Percentiles rank a stretch among this genome's conserved stretches.
Conservation (phyloP, 92 coral and sea anemone species). For the Metridium senile region DNA sequence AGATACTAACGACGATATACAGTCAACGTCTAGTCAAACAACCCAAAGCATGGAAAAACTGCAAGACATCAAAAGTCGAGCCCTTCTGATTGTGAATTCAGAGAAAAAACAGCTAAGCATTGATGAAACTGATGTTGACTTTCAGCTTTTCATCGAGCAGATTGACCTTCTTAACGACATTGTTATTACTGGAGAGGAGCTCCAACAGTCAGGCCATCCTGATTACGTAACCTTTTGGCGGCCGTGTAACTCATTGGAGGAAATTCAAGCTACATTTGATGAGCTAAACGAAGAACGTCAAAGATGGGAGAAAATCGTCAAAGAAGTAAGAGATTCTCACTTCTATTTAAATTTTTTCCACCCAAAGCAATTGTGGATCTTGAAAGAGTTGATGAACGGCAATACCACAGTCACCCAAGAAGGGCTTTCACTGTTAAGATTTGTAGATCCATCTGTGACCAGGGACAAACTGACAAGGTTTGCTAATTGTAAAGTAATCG, state of each 20-base stretch:
- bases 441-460: conserved; percentile 57
- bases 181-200: conserved; percentile 33
- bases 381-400: conserved; percentile 47
- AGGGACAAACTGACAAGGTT: conserved; percentile 35
- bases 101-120: conserved; percentile 45
- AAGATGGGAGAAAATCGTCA: conserved; percentile 46
- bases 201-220: conserved; percentile 64
- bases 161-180: conserved; percentile 63
- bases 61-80: conserved; percentile 75
- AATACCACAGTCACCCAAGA: conserved; percentile 24
- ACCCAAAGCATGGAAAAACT: conserved; percentile 32
- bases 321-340: conserved; percentile 29
- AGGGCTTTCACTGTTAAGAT: conserved; percentile 60
- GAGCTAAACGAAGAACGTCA: conserved; percentile 27
- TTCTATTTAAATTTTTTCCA: conserved; percentile 63
- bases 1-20: conserved; percentile 1
- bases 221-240: conserved; percentile 39
- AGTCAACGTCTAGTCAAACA: not conserved
- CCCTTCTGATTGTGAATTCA: conserved; percentile 62
- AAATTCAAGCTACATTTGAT: conserved; percentile 35
- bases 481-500: conserved; percentile 6
- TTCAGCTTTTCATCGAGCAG: conserved; percentile 51
- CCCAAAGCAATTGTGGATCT: conserved; percentile 71
- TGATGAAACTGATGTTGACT: conserved; percentile 25
- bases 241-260: conserved; percentile 26